phyloP scores from a whole-genome alignment of 2,113 vertebrate genomes.

The Podocnemis expansa region DNA sequence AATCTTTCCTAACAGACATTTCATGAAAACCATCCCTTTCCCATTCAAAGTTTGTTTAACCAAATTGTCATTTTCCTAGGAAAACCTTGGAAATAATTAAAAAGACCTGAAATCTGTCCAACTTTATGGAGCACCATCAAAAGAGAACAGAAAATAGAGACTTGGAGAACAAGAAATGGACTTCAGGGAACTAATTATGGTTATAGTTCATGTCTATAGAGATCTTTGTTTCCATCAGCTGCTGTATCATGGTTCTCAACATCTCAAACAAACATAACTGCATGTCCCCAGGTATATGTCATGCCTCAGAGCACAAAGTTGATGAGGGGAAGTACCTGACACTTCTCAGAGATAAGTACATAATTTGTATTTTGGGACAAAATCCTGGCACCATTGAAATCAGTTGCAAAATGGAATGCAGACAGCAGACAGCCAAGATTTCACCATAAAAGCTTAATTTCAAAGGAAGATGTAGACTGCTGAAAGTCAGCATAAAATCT shows the following conservation, averaged over 20 bases:
- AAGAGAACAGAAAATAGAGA: background rate
- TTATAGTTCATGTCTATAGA: background rate
- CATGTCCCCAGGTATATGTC: background rate
- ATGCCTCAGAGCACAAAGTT: rapidly evolving
- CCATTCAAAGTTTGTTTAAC: too few species aligned
- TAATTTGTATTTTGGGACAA: background rate
- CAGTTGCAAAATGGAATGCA: slow-evolving; percentile 16
- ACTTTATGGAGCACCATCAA: background rate
- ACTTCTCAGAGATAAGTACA: background rate
- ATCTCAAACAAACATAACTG: background rate
- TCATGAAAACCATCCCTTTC: too few species aligned
- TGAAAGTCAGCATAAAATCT: background rate
- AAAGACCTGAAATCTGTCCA: background rate
- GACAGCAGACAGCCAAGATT: background rate
- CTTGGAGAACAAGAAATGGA: background rate
- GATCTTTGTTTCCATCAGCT: background rate
- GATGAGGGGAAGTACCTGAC: too few species aligned
- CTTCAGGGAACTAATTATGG: background rate
- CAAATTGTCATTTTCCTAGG: background rate
- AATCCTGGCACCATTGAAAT: background rate
- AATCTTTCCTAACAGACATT: too few species aligned
- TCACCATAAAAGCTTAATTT: background rate
- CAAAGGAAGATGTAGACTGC: slow-evolving; percentile 1
- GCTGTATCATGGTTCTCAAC: background rate
- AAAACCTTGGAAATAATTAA: background rate